phyloP scores from a whole-genome alignment of 2,797 vertebrate genomes.

The Threskiornis aethiopicus region DNA sequence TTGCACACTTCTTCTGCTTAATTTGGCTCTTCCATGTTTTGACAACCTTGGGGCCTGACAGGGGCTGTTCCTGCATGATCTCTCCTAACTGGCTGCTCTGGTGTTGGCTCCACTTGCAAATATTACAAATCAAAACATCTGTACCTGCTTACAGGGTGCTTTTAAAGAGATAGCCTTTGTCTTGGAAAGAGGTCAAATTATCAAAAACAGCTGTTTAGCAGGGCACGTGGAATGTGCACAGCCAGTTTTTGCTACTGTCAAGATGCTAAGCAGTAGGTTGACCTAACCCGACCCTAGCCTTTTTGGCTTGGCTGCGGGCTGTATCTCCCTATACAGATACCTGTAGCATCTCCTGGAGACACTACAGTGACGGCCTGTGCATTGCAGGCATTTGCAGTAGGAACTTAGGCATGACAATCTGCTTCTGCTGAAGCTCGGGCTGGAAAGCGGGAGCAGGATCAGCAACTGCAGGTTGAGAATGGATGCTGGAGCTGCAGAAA shows the following conservation, averaged over 20 bases:
- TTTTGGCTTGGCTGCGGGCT: background rate
- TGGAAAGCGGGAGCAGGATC: background rate
- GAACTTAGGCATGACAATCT: background rate
- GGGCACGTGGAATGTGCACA: background rate
- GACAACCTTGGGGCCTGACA: background rate
- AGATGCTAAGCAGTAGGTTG: background rate
- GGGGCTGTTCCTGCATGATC: background rate
- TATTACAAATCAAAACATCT: background rate
- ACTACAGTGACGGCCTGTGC: background rate
- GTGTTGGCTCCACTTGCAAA: background rate
- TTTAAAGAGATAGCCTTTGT: background rate
- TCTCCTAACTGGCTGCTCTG: background rate
- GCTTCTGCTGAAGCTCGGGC: background rate
- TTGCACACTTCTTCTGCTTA: background rate
- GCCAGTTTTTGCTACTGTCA: background rate
- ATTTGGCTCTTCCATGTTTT: background rate
- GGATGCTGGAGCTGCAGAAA: background rate
- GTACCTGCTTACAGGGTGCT: background rate
- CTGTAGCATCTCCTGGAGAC: background rate
- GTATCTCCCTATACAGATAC: background rate
- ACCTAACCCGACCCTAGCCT: accelerated
- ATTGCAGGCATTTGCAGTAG: background rate
- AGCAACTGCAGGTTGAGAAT: background rate
- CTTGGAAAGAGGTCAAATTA: background rate
- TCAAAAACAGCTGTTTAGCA: background rate